Percentiles rank a stretch among this genome's conserved stretches.
Evolutionary conservation across 2,888 invertebrate genomes (phyloP).

Genomic region (Linnaemya vulpina): DNA sequence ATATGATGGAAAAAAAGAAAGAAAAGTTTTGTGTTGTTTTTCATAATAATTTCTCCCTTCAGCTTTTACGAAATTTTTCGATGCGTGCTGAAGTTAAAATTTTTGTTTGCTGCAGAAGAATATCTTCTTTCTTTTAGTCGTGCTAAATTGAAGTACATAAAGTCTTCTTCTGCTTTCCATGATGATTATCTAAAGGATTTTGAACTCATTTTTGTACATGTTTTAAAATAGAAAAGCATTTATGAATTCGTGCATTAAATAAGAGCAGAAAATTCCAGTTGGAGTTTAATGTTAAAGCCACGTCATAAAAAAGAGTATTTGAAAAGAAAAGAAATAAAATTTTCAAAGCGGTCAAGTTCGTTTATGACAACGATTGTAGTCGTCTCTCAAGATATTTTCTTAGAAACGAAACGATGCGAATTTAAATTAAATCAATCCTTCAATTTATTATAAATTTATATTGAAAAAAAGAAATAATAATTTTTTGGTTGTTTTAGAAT

Average conservation of each 20-base stretch:
- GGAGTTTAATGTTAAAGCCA: constrained; percentile 47
- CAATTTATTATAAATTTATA: no score
- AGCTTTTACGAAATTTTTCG: constrained; percentile 46
- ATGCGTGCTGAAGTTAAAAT: constrained; percentile 64
- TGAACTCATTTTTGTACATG: constrained; percentile 55
- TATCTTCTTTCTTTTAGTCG: constrained; percentile 1
- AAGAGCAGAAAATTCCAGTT: constrained; percentile 8
- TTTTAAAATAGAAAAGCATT: constrained; percentile 17
- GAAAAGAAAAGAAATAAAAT: not conserved
- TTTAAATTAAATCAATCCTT: no score
- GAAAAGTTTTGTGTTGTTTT: constrained; percentile 15
- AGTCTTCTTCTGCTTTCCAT: constrained; percentile 16
- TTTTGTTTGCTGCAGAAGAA: constrained; percentile 40
- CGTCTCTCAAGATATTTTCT: no score
- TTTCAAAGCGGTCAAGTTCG: constrained; percentile 48
- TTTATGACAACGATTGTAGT: not conserved
- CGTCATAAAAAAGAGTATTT: not conserved
- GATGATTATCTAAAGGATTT: constrained; percentile 67
- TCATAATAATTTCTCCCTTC: constrained; percentile 45
- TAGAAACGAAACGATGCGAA: no score
- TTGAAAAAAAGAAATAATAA: no score
- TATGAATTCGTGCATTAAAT: constrained; percentile 23
- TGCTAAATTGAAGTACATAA: constrained; percentile 45
- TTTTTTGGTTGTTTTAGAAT: no score
- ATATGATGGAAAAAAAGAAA: constrained; percentile 36